phyloP scores from a whole-genome alignment of 2,888 invertebrate genomes.

The Plemyria rubiginata region DNA sequence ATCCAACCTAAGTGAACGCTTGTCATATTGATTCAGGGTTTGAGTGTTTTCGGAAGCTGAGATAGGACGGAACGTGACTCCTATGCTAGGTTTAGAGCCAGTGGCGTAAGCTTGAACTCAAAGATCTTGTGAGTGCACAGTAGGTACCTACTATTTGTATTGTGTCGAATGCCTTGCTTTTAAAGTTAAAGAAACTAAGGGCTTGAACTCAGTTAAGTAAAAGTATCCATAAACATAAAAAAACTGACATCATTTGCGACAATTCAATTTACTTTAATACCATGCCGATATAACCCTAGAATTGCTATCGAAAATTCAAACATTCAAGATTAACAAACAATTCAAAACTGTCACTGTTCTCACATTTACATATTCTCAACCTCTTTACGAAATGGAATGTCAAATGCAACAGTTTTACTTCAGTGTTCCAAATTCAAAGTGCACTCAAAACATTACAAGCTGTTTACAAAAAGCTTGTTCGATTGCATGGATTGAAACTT shows the following conservation, averaged over 20 bases:
- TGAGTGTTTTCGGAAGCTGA: constrained; percentile 72
- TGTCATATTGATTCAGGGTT: constrained; percentile 75
- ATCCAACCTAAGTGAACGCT: constrained; percentile 70
- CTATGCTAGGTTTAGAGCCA: constrained; percentile 58
- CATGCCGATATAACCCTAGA: no score
- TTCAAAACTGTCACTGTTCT: not conserved
- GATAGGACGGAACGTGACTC: constrained; percentile 76
- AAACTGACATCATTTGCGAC: no score
- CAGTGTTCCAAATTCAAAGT: constrained; percentile 23
- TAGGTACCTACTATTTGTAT: not conserved
- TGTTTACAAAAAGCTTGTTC: constrained; percentile 13
- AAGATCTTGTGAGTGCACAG: constrained; percentile 47
- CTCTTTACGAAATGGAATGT: constrained; percentile 42
- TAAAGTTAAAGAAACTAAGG: no score
- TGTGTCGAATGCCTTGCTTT: no score
- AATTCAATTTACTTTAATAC: no score
- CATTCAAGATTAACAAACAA: no score
- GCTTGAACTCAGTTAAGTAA: no score
- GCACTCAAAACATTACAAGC: constrained; percentile 11
- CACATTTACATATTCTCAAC: constrained; percentile 1
- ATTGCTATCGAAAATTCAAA: no score
- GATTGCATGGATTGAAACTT: constrained; percentile 19
- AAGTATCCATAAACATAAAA: no score
- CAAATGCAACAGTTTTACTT: constrained; percentile 40
- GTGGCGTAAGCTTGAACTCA: constrained; percentile 59